Conservation (phyloP, 2,888 invertebrate genomes). For the Schizotus pectinicornis region DNA sequence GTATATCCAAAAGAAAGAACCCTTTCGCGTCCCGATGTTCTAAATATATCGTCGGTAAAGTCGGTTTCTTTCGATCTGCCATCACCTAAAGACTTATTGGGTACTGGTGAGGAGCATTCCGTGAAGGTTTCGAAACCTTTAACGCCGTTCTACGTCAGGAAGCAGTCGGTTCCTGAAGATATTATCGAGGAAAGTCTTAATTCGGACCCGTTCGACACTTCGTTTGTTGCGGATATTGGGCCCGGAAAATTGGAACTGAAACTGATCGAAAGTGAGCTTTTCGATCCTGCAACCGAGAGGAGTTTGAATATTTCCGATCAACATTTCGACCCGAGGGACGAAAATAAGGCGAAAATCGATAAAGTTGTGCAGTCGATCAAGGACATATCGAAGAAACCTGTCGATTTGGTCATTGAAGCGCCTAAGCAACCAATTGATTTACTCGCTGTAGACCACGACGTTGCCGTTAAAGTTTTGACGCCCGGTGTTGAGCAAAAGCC, state of each 20-base stretch:
- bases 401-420: conserved; percentile 36
- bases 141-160: conserved; percentile 80
- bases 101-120: conserved; percentile 62
- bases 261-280: conserved; percentile 63
- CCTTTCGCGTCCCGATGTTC: conserved; percentile 69
- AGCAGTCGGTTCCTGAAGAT: conserved; percentile 65
- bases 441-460: conserved; percentile 63
- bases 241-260: conserved; percentile 66
- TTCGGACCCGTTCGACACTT: conserved; percentile 72
- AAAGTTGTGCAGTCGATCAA: conserved; percentile 56
- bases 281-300: conserved; percentile 44
- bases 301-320: conserved; percentile 69
- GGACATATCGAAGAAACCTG: conserved; percentile 55
- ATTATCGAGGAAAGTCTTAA: conserved; percentile 59
- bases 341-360: conserved; percentile 47
- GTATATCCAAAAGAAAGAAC: conserved; percentile 50
- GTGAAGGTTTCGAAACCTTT: conserved; percentile 71
- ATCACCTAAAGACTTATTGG: conserved; percentile 63
- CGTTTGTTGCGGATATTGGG: conserved; percentile 62
- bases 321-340: conserved; percentile 65
- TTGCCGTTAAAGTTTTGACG: conserved; percentile 74
- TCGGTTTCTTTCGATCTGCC: conserved; percentile 68
- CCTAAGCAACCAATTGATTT: conserved; percentile 51
- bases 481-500: conserved; percentile 60
- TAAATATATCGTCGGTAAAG: conserved; percentile 54